These are phyloP conservation scores for Pteronura brasiliensis DNA, from an alignment of 2,113 vertebrate species.

Conservation along the genomic window DNA sequence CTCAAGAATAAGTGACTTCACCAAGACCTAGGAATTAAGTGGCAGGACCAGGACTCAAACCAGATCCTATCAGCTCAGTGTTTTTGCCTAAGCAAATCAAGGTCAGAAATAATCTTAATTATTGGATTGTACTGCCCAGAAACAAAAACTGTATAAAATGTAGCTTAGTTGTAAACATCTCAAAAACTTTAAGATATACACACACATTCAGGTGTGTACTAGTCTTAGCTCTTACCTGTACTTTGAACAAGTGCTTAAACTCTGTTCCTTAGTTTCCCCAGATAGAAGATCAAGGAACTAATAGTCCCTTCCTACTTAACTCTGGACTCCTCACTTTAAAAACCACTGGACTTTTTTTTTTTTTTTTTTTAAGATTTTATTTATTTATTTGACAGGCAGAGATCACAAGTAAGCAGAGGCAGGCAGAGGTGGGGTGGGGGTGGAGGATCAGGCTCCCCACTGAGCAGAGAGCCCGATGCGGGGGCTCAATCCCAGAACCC, in stretches of 20 bases:
- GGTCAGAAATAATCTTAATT: background rate
- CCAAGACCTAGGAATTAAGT: background rate
- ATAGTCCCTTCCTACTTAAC: background rate
- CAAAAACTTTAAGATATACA: background rate
- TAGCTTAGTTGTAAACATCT: background rate
- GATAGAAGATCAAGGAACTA: background rate
- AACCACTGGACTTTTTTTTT: background rate
- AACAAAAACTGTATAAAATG: slow-evolving; percentile 2
- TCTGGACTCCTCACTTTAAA: background rate
- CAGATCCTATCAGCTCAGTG: background rate
- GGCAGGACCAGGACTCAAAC: background rate
- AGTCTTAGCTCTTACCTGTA: background rate
- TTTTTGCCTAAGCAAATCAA: background rate
- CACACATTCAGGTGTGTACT: background rate
- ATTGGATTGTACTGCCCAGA: background rate
- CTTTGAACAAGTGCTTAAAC: background rate
- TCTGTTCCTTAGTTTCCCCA: background rate
- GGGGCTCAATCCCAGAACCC: no score
- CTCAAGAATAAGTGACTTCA: background rate
- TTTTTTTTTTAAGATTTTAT: no score
- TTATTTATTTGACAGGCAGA: no score
- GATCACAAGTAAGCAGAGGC: no score
- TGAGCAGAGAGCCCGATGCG: no score
- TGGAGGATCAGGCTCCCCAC: no score
- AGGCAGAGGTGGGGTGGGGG: no score